phyloP scores from a whole-genome alignment of 2,113 vertebrate genomes.

The Hippopotamus amphibius region DNA sequence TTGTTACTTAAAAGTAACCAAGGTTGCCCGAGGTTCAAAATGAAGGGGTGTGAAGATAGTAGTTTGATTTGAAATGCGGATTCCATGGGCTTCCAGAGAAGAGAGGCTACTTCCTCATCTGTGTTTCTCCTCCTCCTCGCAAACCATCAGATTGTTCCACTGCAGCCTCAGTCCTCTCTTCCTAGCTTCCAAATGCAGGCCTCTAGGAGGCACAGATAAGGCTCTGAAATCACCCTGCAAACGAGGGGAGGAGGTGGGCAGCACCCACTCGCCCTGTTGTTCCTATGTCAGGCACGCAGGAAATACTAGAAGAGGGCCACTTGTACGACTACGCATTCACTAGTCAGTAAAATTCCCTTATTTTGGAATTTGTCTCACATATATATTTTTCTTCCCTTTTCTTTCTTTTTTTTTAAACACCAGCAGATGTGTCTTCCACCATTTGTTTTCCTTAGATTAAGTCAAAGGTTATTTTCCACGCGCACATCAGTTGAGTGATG shows the following conservation, averaged over 20 bases:
- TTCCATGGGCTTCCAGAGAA: neutral
- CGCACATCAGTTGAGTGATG: neutral
- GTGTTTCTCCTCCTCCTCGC: neutral
- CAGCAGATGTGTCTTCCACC: neutral
- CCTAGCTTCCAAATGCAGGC: neutral
- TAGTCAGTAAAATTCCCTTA: neutral
- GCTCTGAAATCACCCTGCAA: neutral
- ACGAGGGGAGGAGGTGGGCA: neutral
- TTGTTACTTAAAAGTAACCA: neutral
- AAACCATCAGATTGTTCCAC: neutral
- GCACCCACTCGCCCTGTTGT: neutral
- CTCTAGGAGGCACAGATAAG: conserved; percentile 27
- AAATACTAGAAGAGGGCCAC: neutral
- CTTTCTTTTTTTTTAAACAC: neutral
- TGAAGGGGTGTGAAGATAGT: neutral
- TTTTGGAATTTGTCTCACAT: neutral
- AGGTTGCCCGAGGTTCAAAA: neutral
- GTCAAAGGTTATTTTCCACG: neutral
- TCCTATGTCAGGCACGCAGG: too few species aligned
- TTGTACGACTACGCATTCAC: neutral
- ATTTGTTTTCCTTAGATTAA: conserved; percentile 37
- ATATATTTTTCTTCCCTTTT: neutral
- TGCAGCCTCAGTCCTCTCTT: neutral
- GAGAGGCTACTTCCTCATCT: neutral
- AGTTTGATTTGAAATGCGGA: neutral